Percentiles rank a stretch among this genome's conserved stretches.
Conservation (phyloP, 2,113 vertebrate genomes). For the Calypte anna region DNA sequence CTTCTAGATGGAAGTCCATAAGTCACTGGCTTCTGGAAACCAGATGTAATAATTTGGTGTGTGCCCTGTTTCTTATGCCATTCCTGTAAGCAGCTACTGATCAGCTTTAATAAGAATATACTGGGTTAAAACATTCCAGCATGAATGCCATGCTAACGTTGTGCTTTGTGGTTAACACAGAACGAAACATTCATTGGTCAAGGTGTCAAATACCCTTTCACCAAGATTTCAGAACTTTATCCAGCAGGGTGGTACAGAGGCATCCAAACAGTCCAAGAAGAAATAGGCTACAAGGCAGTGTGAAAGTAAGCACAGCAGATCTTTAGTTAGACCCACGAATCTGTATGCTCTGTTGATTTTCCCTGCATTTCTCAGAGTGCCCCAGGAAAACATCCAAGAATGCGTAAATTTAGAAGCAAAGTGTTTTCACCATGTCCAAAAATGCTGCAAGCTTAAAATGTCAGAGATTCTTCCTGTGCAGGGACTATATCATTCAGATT, state of each 20-base stretch:
- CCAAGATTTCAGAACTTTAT: background rate
- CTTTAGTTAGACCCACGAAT: background rate
- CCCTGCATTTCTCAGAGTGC: background rate
- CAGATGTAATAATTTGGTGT: background rate
- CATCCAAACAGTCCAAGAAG: background rate
- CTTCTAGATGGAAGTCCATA: background rate
- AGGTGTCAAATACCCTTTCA: background rate
- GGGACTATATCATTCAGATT: background rate
- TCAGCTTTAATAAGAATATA: background rate
- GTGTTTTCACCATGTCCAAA: background rate
- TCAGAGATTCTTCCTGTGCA: background rate
- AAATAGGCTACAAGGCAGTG: accelerated
- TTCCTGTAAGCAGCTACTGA: background rate
- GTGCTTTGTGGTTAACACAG: background rate
- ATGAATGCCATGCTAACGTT: background rate
- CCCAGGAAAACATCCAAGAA: background rate
- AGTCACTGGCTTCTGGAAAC: background rate
- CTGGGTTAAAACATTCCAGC: background rate
- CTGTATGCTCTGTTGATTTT: accelerated
- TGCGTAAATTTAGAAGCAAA: background rate
- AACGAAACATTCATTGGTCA: background rate
- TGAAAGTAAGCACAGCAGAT: background rate
- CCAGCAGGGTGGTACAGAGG: background rate
- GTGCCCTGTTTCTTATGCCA: background rate
- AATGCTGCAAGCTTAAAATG: background rate